Evolutionary conservation across 2,113 vertebrate species (phyloP).

Genomic region (Apteryx mantelli): DNA sequence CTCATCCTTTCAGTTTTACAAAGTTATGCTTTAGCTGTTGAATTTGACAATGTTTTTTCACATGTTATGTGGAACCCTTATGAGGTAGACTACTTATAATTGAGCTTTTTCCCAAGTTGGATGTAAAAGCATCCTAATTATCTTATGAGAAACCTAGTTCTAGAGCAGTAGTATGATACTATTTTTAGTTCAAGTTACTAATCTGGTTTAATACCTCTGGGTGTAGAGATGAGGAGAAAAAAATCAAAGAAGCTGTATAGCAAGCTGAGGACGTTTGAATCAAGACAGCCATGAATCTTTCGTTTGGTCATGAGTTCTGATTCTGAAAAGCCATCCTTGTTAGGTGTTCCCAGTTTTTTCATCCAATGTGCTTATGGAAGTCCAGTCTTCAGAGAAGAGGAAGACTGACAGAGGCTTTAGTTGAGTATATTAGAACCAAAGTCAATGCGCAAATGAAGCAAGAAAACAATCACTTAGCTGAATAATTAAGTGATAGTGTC

Average conservation of each 20-base stretch:
- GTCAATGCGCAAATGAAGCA: not conserved
- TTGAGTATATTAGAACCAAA: not conserved
- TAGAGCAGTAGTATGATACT: not conserved
- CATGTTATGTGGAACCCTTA: not conserved
- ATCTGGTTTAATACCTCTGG: not conserved
- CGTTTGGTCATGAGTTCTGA: not conserved
- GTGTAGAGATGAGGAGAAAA: not conserved
- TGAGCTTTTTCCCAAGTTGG: not conserved
- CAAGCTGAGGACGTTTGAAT: not conserved
- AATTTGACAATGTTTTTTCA: not conserved
- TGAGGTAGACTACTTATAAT: not conserved
- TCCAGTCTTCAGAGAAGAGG: not conserved
- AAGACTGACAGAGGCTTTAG: not conserved
- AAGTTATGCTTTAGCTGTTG: not conserved
- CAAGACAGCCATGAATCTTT: not conserved
- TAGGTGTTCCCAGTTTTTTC: not conserved
- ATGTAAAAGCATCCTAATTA: not conserved
- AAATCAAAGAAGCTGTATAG: not conserved
- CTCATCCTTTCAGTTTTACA: not conserved
- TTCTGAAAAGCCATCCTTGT: not conserved
- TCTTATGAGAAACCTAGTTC: not conserved
- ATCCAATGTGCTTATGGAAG: not conserved
- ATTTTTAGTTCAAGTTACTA: not conserved
- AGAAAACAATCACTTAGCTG: not conserved
- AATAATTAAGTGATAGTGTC: not conserved